Base-by-base conservation (phyloP, 2,888 invertebrate genomes). In the Hypsopygia costalis region DNA sequence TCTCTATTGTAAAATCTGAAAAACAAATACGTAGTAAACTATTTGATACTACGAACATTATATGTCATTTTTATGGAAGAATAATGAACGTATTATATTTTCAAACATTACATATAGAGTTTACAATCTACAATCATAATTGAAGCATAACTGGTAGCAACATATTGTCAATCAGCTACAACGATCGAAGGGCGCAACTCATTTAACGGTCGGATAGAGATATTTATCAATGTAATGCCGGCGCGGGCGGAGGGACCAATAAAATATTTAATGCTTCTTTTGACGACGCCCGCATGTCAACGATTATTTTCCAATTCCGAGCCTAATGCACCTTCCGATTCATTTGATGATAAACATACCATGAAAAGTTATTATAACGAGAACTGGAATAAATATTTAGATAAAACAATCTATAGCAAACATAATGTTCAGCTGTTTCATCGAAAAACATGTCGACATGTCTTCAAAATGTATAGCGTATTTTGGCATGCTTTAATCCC, bases 401-500 rank as follows among this genome's bases (percentile, higher is more conserved):
- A 16, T n/a, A n/a, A n/a, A n/a, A n/a, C n/a, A n/a, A n/a, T 16
- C 16, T 16, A 16, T 16, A 16, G 16, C 2, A 16, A 16, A 16
- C 16, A 16, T n/a, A n/a, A 4, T 16, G 2, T 16, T 16, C 16
- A 16, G 16, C 16, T 16, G 16, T 16, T 16, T 16, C 16, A 16
- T 16, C 16, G 3, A 16, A 16, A 16, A 16, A 16, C 64, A 63
- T 62, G 63, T 65, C 64, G 6, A 8, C 64, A 68, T 64, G 63
- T 58, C 62, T 62, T 58, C 59, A 62, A 68, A 73, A 73, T 71
- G 66, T 47, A 47, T 50, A 42, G 44, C 36, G 71, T 73, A 73
- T 77, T 83, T 81, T 71, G 81, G 81, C 79, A 78, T 75, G 69
- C 71, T 69, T 72, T 79, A 79, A 79, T 79, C 73, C 75, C 72